Evolutionary conservation across 2,113 vertebrate genomes (phyloP).

Genomic region (Grus americana): DNA sequence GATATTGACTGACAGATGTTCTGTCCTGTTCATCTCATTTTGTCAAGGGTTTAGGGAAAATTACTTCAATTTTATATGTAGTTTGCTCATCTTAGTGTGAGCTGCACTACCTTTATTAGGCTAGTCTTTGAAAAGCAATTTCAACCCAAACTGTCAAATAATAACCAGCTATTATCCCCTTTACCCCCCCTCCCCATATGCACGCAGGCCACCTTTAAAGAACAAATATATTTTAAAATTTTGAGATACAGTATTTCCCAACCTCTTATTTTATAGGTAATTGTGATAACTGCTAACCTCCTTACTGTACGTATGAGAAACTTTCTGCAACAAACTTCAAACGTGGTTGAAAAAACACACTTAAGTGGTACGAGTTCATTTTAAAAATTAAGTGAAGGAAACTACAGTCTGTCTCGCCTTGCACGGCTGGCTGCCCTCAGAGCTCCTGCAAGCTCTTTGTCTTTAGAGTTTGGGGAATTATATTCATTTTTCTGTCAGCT

Average conservation of each 20-base stretch:
- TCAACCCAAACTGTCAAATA: neutral
- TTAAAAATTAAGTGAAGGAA: neutral
- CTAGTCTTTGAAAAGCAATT: neutral
- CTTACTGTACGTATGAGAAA: neutral
- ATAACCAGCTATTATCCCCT: neutral
- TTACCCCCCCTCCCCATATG: neutral
- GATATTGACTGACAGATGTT: neutral
- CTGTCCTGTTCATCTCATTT: neutral
- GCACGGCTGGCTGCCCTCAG: neutral
- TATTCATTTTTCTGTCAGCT: accelerated
- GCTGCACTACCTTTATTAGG: neutral
- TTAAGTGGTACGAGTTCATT: neutral
- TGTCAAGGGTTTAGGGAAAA: neutral
- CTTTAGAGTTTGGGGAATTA: neutral
- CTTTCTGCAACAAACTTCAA: neutral
- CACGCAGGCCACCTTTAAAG: neutral
- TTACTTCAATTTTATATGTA: neutral
- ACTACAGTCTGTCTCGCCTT: neutral
- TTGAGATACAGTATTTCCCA: neutral
- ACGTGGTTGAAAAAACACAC: neutral
- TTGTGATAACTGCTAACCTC: neutral
- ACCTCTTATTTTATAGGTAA: neutral
- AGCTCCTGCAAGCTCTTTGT: neutral
- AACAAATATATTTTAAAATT: neutral
- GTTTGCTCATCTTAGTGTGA: neutral